phyloP scores from a whole-genome alignment of 2,113 vertebrate species.

The Gobio gobio region DNA sequence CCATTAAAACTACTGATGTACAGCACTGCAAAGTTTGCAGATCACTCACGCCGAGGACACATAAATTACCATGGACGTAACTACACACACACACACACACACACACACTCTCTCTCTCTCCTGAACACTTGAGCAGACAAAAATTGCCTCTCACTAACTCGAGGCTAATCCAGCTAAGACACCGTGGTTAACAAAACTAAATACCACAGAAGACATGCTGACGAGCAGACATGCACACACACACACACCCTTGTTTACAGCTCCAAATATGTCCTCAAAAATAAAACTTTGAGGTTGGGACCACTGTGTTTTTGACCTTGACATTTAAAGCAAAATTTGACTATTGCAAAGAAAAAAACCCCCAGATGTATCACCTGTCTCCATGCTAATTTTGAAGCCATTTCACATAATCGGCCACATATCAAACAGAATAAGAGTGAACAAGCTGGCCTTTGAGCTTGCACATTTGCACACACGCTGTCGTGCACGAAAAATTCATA shows the following conservation, averaged over 20 bases:
- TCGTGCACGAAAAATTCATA: slow-evolving; percentile 5
- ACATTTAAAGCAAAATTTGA: slow-evolving; percentile 23
- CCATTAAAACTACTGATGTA: slow-evolving; percentile 45
- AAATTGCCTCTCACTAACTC: slow-evolving; percentile 50
- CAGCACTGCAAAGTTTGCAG: slow-evolving; percentile 50
- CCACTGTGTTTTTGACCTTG: slow-evolving; percentile 16
- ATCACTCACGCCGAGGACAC: slow-evolving; percentile 25
- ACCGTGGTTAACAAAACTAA: slow-evolving; percentile 48
- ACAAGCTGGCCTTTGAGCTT: background rate
- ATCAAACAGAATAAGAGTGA: background rate
- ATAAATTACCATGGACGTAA: slow-evolving; percentile 46
- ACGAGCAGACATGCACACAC: slow-evolving; percentile 43
- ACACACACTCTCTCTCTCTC: slow-evolving; percentile 17
- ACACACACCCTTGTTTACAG: slow-evolving; percentile 25
- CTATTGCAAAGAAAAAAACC: background rate
- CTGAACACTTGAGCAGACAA: slow-evolving; percentile 11
- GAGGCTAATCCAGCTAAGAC: slow-evolving; percentile 51
- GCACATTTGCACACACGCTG: background rate
- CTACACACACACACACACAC: slow-evolving; percentile 45
- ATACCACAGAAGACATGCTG: slow-evolving; percentile 55
- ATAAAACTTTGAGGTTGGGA: background rate
- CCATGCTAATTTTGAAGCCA: background rate
- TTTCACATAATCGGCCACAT: background rate
- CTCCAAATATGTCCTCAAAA: slow-evolving; percentile 22
- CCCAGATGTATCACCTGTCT: background rate